A percentile compares a stretch with the other conserved stretches of the same genome.
phyloP scores from a whole-genome alignment of 2,888 invertebrate species.

The Pseudococcus viburni region DNA sequence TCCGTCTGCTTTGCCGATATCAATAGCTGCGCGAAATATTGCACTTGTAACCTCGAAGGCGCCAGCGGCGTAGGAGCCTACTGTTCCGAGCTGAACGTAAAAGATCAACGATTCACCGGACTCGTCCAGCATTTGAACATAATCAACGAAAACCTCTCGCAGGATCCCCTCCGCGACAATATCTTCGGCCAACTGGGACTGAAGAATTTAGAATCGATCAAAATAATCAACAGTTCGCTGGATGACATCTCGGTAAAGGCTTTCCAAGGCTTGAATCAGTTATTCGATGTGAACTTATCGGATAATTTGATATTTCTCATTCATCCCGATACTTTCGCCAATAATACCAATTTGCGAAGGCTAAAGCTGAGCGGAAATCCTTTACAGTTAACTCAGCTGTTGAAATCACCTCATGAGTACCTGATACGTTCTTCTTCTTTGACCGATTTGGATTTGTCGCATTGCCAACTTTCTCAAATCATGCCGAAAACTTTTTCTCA shows the following conservation, averaged over 20 bases:
- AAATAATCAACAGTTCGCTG: slow-evolving; percentile 81
- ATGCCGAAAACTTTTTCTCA: slow-evolving; percentile 78
- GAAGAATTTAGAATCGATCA: slow-evolving; percentile 78
- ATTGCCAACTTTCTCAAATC: slow-evolving; percentile 79
- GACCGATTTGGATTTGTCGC: slow-evolving; percentile 81
- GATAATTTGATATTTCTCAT: slow-evolving; percentile 79
- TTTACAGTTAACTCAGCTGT: slow-evolving; percentile 73
- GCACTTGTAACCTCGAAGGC: slow-evolving; percentile 76
- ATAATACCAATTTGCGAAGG: slow-evolving; percentile 78
- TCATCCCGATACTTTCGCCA: slow-evolving; percentile 80
- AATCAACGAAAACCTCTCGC: slow-evolving; percentile 75
- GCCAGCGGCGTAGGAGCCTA: slow-evolving; percentile 78
- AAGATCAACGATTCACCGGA: slow-evolving; percentile 78
- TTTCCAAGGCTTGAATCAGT: slow-evolving; percentile 78
- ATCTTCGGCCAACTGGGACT: slow-evolving; percentile 78
- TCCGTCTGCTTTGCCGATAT: slow-evolving; percentile 24
- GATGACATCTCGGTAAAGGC: slow-evolving; percentile 79
- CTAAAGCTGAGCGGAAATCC: slow-evolving; percentile 80
- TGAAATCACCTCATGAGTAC: slow-evolving; percentile 71
- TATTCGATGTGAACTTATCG: slow-evolving; percentile 80
- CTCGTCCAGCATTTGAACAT: slow-evolving; percentile 80
- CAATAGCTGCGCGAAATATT: slow-evolving; percentile 76
- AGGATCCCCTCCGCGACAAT: slow-evolving; percentile 76
- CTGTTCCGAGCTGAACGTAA: slow-evolving; percentile 79
- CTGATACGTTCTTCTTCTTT: slow-evolving; percentile 77